Evolutionary conservation across 2,888 invertebrate genomes (phyloP), one percentile per base, ranked within the genome.

Genomic region (Himalopsyche tibetana): DNA sequence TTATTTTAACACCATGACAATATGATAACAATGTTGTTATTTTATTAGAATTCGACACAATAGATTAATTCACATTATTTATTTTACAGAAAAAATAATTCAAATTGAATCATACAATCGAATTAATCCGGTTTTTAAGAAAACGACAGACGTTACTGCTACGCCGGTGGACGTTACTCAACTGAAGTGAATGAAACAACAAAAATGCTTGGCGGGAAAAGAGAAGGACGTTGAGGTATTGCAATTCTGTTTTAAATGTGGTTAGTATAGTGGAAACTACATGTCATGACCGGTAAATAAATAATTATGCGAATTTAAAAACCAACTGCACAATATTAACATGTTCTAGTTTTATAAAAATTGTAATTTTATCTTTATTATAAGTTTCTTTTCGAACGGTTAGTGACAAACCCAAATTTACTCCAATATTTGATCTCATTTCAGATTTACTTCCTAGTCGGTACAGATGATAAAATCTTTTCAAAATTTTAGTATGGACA

Each of bases 121-220:
- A 19, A 63, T 11, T n/a, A 19, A 19, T 63, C 63, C 63, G 63
- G 63, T 63, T 28, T 63, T 56, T 19, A 6, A 15, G 63, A 19
- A 63, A 19, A 19, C 63, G 63, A 63, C 63, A 19, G 8, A 63
- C 63, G 63, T 63, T 63, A 19, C 19, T 9, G n/a, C 63, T 63
- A 3, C 8, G 63, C 19, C n/a, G 63, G 63, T 63, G 19, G 63
- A 63, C 63, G 63, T 63, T 63, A 63, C 19, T 63, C 63, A 63
- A 63, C 63, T 63, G 63, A 63, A 63, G 11, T 63, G 63, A 63
- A 28, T 6, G 63, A 63, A 63, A 63, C 63, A 63, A 63, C 63
- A 63, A 63, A 63, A 63, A 28, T 63, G 19, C 63, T 28, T 63
- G 63, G 63, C 63, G 63, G 63, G 63, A 63, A 63, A 63, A 63